Evolutionary conservation across 2,797 vertebrate genomes (phyloP).

Genomic region (Staurois parvus): DNA sequence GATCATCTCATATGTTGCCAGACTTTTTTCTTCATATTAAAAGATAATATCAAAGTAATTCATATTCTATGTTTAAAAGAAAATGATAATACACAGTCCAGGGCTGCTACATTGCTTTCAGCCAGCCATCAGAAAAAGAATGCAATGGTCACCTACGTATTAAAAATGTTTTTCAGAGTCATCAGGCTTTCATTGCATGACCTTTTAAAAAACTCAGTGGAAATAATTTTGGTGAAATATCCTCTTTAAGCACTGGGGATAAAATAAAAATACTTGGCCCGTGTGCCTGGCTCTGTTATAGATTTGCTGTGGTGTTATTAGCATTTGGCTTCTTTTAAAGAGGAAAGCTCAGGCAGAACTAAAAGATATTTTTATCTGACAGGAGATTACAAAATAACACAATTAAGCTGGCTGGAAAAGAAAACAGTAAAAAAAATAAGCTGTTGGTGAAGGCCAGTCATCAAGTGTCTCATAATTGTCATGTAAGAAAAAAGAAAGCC

Average conservation of each 20-base stretch:
- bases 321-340: constrained; percentile 49
- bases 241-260: constrained; percentile 52
- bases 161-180: neutral
- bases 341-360: constrained; percentile 28
- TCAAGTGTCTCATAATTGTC: constrained; percentile 33
- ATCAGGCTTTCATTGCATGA: constrained; percentile 4
- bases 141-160: neutral
- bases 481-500: constrained; percentile 8
- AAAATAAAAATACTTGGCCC: constrained; percentile 53
- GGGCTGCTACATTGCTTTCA: neutral
- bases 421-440: constrained; percentile 41
- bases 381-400: constrained; percentile 55
- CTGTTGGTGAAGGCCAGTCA: constrained; percentile 13
- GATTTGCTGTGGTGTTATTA: constrained; percentile 36
- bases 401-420: constrained; percentile 53
- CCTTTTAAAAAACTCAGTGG: constrained; percentile 28
- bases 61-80: neutral
- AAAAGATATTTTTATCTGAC: constrained; percentile 56
- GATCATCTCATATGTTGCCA: too few species aligned
- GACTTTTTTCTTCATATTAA: too few species aligned
- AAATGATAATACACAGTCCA: neutral
- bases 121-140: neutral
- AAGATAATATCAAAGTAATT: too few species aligned
- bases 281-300: constrained; percentile 28
- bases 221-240: constrained; percentile 50